Conservation (phyloP, 2,888 invertebrate genomes). For the Pristionchus mayeri region DNA sequence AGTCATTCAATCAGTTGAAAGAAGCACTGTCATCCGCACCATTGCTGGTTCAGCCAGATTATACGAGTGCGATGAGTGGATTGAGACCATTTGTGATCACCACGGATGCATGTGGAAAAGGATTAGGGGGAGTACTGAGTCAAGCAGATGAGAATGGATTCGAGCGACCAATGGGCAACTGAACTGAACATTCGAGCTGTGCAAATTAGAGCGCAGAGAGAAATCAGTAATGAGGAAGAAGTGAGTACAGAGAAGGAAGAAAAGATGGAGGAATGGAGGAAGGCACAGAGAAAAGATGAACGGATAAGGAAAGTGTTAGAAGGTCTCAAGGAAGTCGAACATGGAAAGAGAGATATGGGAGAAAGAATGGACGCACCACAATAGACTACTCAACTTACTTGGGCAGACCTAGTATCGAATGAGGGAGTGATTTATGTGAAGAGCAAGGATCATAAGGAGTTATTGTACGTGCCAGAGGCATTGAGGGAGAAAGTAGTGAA, state of each 20-base stretch:
- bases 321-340: too few species aligned
- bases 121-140: not conserved
- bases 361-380: too few species aligned
- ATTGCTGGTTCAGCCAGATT: slow-evolving; percentile 52
- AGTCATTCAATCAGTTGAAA: slow-evolving; percentile 57
- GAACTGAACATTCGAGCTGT: not conserved
- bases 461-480: too few species aligned
- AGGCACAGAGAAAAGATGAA: too few species aligned
- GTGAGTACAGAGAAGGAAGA: not conserved
- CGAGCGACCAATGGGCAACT: slow-evolving; percentile 1
- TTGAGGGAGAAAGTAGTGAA: too few species aligned
- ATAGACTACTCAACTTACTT: too few species aligned
- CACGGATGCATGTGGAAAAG: not conserved
- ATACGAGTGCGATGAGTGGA: not conserved
- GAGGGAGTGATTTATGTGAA: too few species aligned
- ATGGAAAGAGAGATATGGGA: too few species aligned
- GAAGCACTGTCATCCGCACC: slow-evolving; percentile 51
- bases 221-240: not conserved
- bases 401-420: too few species aligned
- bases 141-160: not conserved
- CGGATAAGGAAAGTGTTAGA: too few species aligned
- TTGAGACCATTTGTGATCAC: not conserved
- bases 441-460: too few species aligned
- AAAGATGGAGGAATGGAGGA: too few species aligned
- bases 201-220: not conserved